Conservation (phyloP, 2,797 vertebrate species). For the Clamator glandarius region DNA sequence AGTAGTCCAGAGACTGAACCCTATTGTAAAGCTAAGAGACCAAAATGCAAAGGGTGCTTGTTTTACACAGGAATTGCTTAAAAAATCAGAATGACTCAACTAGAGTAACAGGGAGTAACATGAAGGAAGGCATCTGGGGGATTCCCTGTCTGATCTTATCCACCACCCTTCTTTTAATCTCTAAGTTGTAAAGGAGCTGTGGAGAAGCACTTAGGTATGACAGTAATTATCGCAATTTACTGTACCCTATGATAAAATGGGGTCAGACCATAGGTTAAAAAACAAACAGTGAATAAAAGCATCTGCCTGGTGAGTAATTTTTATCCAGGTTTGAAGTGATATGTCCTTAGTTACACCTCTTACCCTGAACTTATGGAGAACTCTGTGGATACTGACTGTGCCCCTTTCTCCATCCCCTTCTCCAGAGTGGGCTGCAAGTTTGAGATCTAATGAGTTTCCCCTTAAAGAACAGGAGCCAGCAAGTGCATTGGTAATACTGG, state of each 20-base stretch:
- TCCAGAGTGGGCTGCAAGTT: background rate
- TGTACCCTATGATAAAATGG: background rate
- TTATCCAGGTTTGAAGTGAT: background rate
- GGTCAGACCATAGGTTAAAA: constrained; percentile 1
- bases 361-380: background rate
- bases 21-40: background rate
- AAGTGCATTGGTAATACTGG: background rate
- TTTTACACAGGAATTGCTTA: background rate
- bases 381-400: background rate
- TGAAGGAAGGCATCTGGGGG: background rate
- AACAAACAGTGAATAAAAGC: background rate
- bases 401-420: background rate
- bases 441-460: background rate
- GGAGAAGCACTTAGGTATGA: background rate
- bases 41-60: background rate
- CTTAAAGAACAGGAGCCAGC: background rate
- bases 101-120: background rate
- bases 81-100: background rate
- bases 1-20: background rate
- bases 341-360: background rate
- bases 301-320: background rate
- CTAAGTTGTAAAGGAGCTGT: background rate
- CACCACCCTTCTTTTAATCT: background rate
- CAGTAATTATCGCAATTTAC: background rate
- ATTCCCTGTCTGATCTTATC: background rate